Evolutionary conservation across 2,888 invertebrate genomes (phyloP), one percentile per base, ranked within the genome.

Genomic region (Loripinus fragilis): DNA sequence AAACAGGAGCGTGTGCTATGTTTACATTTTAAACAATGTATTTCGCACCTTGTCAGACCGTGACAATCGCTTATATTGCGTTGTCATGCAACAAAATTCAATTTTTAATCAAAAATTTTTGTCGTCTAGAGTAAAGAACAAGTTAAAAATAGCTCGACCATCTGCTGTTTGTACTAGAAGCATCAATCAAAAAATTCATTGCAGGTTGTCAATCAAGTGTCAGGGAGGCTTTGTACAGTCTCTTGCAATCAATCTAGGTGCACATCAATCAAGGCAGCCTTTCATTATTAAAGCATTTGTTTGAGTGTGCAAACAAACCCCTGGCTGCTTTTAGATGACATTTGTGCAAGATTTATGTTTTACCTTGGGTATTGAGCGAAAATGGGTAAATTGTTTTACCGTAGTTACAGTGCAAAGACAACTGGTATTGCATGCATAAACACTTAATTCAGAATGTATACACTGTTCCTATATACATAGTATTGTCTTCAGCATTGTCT

Each of bases 171-270:
- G 86, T 88, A 86, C 88, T 86, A 74, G 84, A 83, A 84, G 86
- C 91, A 92, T 92, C 92, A 91, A 92, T 92, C 92, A 92, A 87
- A 86, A 80, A 85, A 86, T 89, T 90, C 90, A 90, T 89, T 90
- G 89, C 88, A 81, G 83, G 84, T 83, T 91, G 92, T 92, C 92
- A 92, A 91, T 92, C 92, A 92, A 80, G 81, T 90, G 91, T 92
- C 91, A 89, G 64, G 78, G 74, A 82, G 85, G 74, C 90, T 91
- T 91, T 91, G 89, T 91, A 88, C 90, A 87, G 90, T 88, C 89
- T 87, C 76, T 85, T 87, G 87, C 89, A 88, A 91, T 92, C 91
- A 91, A 91, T 91, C 90, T 88, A 86, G 85, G 80, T 84, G 81
- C 81, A 88, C 90, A 90, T 91, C 91, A 91, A 91, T 91, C 91